Percentiles rank a stretch among this genome's conserved stretches.
phyloP scores from a whole-genome alignment of 2,113 vertebrate species.

The Fregetta grallaria region DNA sequence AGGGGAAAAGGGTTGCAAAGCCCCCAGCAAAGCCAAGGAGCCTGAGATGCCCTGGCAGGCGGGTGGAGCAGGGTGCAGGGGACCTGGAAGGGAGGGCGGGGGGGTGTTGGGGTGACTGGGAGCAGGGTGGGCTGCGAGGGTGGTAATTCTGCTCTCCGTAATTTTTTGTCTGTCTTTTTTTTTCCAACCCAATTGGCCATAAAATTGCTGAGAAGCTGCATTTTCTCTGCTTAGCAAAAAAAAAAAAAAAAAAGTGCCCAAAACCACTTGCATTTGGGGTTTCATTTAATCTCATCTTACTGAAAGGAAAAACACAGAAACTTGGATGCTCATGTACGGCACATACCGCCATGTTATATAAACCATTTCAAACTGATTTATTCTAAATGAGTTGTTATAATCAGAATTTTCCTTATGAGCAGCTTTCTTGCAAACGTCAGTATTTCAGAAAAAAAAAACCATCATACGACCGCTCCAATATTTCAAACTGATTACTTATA shows the following conservation, averaged over 20 bases:
- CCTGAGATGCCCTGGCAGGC: neutral
- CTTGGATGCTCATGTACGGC: neutral
- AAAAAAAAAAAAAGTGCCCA: neutral
- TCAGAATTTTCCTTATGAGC: conserved; percentile 68
- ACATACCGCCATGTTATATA: conserved; percentile 8
- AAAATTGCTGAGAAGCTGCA: conserved; percentile 50
- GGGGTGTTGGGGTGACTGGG: too few species aligned
- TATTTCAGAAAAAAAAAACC: conserved; percentile 5
- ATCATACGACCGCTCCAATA: conserved; percentile 32
- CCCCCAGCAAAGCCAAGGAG: neutral
- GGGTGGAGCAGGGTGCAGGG: neutral
- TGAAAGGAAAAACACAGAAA: conserved; percentile 22
- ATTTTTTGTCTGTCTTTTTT: neutral
- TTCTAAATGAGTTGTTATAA: conserved; percentile 69
- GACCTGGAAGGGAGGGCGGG: neutral
- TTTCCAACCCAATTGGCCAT: conserved; percentile 18
- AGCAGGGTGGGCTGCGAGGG: neutral
- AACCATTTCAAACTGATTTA: conserved; percentile 66
- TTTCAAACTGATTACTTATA: conserved; percentile 73
- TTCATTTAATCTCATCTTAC: conserved; percentile 61
- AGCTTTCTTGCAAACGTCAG: conserved; percentile 70
- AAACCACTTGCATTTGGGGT: conserved; percentile 48
- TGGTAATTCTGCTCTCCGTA: neutral
- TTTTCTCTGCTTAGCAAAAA: conserved; percentile 16
- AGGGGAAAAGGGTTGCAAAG: neutral